Base-by-base conservation (phyloP, 2,888 invertebrate species). In the Serripes groenlandicus region DNA sequence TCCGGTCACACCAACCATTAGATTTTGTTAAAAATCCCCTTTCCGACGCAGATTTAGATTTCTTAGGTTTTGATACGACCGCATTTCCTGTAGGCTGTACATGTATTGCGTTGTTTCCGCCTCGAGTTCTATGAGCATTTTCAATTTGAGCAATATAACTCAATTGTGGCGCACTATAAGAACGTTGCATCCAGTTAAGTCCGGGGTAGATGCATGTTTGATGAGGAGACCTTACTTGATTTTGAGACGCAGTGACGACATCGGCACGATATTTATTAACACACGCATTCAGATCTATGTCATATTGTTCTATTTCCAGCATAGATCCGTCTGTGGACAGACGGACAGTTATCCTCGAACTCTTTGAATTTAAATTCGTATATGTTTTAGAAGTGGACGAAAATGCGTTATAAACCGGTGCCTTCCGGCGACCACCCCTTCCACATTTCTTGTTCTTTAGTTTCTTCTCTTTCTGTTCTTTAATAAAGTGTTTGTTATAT, bases 311-410 rank as follows among this genome's bases (percentile, higher is more conserved):
- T 30, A 91, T 91, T 76, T 91, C 88, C 42, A 91, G 71, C 54
- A 85, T 90, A 30, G 90, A 91, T 0, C 90, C 90, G 60, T 91
- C 90, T 26, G 89, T 89, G 11, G 90, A 91, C 21, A 91, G 80
- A 4, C 90, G 82, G 15, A 91, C 79, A 4, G 90, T 91, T 28
- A 91, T 91, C 66, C 86, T 88, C 4, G 90, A 91, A 0, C 88
- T 85, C 28, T 83, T 85, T 23, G 83, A 83, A 15, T 85, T 74
- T 5, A 80, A 78, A 32, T 82, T 79, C 0, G 78, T 75, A 71
- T 90, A 91, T 9, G 86, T 85, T 30, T 87, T 89, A 0, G 86
- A 83, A 1, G 90, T 90, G 32, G 84, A 88, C 69, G 83, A 85
- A 58, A 85, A 85, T 5, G 62, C 77, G 28, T 75, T 78, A 49